Evolutionary conservation across 2,888 invertebrate species (phyloP).

Genomic region (Seira musarum): DNA sequence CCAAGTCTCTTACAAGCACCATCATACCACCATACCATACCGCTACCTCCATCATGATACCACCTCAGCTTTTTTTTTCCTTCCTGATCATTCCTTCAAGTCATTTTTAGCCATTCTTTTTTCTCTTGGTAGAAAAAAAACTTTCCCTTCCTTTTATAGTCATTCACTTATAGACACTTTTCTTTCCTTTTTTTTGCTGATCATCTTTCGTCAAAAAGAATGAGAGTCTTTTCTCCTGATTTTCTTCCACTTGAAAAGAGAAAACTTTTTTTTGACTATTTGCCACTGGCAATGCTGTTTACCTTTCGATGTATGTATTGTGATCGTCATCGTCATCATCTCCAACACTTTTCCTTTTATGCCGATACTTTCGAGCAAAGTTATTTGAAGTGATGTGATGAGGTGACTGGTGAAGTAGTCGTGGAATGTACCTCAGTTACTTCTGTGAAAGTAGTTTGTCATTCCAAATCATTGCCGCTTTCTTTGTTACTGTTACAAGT

Average conservation of each 20-base stretch:
- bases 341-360: background rate
- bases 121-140: slow-evolving; percentile 14
- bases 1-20: background rate
- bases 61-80: background rate
- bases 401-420: background rate
- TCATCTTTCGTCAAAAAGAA: background rate
- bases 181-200: slow-evolving; percentile 4
- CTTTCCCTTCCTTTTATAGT: background rate
- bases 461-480: background rate
- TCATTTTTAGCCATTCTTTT: slow-evolving; percentile 27
- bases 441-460: background rate
- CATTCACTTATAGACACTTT: background rate
- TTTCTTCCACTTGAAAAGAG: background rate
- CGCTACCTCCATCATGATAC: background rate
- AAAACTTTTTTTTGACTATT: slow-evolving; percentile 1
- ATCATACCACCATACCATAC: background rate
- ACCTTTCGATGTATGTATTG: background rate
- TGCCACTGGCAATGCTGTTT: background rate
- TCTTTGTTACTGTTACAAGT: background rate
- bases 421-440: too few relatives aligned
- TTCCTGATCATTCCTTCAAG: slow-evolving; percentile 26
- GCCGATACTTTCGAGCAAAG: background rate
- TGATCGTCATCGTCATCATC: too few relatives aligned
- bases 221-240: background rate
- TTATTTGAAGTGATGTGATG: background rate